A percentile compares a stretch with the other conserved stretches of the same genome.
Evolutionary conservation across 1,140 invertebrate species (phyloP).

Genomic region (Hypothenemus hampei): DNA sequence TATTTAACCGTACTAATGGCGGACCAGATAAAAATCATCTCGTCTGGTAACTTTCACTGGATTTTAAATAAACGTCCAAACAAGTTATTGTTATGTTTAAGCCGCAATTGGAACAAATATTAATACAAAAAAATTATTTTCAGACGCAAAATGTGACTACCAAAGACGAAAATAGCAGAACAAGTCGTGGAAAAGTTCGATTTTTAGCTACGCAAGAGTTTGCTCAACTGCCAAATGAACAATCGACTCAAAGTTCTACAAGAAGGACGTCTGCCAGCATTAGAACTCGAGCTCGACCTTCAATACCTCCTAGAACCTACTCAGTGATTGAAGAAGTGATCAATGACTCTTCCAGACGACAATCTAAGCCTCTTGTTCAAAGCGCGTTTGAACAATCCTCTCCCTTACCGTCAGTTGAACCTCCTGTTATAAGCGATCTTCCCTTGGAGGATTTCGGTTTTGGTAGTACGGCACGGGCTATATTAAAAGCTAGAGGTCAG

Average conservation of each 20-base stretch:
- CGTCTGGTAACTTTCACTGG: too few relatives aligned
- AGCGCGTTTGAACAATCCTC: conserved; percentile 31
- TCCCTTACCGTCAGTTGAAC: conserved; percentile 16
- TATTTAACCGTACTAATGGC: too few relatives aligned
- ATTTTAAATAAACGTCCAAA: too few relatives aligned
- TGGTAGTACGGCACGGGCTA: conserved; percentile 19
- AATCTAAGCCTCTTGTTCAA: conserved; percentile 36
- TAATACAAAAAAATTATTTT: too few relatives aligned
- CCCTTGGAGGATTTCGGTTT: conserved; percentile 19
- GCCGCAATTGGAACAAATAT: too few relatives aligned
- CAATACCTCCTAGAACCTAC: conserved; percentile 28
- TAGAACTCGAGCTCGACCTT: conserved; percentile 20
- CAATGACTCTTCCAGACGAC: conserved; percentile 37
- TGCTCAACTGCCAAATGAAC: conserved; percentile 15
- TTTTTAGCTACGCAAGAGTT: conserved; percentile 36
- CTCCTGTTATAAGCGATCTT: conserved; percentile 2
- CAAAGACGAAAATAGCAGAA: conserved; percentile 21
- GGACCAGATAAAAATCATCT: too few relatives aligned
- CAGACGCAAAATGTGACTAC: conserved; percentile 29
- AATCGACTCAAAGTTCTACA: conserved; percentile 7
- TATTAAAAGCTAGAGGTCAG: conserved; percentile 12
- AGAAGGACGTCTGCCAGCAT: conserved; percentile 23
- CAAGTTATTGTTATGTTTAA: too few relatives aligned
- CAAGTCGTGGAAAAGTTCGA: conserved; percentile 38
- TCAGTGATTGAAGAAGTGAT: conserved; percentile 41